These are phyloP conservation scores for Xenops minutus DNA, from an alignment of 2,797 vertebrate species.

Conservation along the genomic window DNA sequence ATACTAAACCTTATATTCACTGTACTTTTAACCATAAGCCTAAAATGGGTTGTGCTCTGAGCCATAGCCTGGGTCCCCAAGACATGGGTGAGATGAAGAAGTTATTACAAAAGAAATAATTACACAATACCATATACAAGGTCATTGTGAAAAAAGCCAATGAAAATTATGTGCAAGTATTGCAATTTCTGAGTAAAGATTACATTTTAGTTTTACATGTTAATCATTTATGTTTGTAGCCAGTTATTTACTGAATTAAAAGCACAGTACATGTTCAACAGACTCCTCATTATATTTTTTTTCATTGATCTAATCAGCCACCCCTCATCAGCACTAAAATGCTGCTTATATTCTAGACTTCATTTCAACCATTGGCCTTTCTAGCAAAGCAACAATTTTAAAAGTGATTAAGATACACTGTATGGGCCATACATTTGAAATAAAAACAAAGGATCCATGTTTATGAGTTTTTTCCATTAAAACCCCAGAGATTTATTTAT, in stretches of 20 bases:
- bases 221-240: background rate
- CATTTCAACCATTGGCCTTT: background rate
- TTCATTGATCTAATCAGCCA: background rate
- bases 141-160: background rate
- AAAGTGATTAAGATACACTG: background rate
- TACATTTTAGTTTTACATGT: background rate
- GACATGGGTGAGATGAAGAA: background rate
- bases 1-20: background rate
- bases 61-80: background rate
- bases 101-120: background rate
- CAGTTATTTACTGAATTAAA: background rate
- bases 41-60: background rate
- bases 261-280: background rate
- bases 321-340: background rate
- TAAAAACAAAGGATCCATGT: background rate
- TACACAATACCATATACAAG: fast-evolving
- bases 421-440: background rate
- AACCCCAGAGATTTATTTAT: background rate
- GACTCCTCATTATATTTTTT: background rate
- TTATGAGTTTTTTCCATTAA: background rate
- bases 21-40: background rate
- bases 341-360: background rate
- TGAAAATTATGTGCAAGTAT: background rate
- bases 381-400: background rate
- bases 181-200: background rate